Evolutionary conservation across 92 coral and sea anemone genomes (phyloP).

Genomic region (Pocillopora meandrina): DNA sequence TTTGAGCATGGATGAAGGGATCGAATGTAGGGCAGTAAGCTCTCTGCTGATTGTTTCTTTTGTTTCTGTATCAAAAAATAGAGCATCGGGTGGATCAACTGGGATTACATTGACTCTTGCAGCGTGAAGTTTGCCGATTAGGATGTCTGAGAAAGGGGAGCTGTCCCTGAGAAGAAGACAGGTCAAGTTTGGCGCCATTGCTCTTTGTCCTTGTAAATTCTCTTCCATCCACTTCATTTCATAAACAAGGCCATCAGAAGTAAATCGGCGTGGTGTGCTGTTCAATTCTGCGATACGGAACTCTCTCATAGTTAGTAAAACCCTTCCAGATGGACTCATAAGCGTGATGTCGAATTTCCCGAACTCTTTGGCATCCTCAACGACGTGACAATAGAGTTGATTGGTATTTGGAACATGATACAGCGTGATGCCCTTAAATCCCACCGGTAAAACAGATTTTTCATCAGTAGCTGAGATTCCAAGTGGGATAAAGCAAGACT

Average conservation of each 20-base stretch:
- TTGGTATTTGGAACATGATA: slow-evolving; percentile 12
- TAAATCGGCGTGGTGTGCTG: slow-evolving; percentile 1
- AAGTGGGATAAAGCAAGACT: slow-evolving; percentile 62
- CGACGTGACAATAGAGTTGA: slow-evolving; percentile 67
- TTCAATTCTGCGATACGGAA: slow-evolving; percentile 60
- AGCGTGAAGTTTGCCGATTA: slow-evolving; percentile 1
- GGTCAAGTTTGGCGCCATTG: neutral
- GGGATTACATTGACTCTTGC: slow-evolving; percentile 16
- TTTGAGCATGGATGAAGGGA: slow-evolving; percentile 13
- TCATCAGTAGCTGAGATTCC: neutral
- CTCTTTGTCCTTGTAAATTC: neutral
- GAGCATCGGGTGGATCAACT: slow-evolving; percentile 15
- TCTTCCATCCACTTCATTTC: slow-evolving; percentile 57
- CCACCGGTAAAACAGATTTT: slow-evolving; percentile 53
- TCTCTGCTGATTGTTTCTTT: neutral
- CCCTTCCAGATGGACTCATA: slow-evolving; percentile 52
- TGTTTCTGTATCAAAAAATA: neutral
- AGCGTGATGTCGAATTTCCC: slow-evolving; percentile 51
- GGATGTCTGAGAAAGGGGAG: slow-evolving; percentile 9
- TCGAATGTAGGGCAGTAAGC: neutral
- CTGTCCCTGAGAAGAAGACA: slow-evolving; percentile 42
- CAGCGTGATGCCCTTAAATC: slow-evolving; percentile 20
- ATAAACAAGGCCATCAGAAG: slow-evolving; percentile 45
- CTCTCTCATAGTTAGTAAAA: slow-evolving; percentile 42
- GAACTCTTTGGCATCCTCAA: slow-evolving; percentile 1